Evolutionary conservation across 1,140 invertebrate species (phyloP).

Genomic region (Drosophila nebulosa): DNA sequence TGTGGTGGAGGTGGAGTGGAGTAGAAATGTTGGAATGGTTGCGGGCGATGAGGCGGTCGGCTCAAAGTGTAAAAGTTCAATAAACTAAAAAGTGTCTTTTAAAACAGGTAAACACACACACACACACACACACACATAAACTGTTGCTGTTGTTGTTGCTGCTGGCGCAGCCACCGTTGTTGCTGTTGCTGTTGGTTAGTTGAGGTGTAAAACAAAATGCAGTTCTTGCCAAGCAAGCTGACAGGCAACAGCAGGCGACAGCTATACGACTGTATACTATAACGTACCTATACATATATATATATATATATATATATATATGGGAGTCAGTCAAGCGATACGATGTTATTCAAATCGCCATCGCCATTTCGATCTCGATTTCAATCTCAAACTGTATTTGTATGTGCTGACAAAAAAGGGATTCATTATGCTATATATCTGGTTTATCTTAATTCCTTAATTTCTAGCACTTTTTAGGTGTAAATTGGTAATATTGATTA

Average conservation of each 20-base stretch:
- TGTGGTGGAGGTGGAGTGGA: not conserved
- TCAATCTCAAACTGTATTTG: not conserved
- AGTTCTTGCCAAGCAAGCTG: constrained; percentile 69
- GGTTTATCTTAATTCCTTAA: no score
- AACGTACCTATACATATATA: not conserved
- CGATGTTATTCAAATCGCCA: not conserved
- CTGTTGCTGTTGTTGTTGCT: constrained; percentile 20
- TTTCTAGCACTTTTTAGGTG: no score
- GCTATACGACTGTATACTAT: not conserved
- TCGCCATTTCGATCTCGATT: not conserved
- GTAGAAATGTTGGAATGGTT: not conserved
- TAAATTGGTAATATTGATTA: no score
- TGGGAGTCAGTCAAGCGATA: not conserved
- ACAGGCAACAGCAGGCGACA: not conserved
- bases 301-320: not conserved
- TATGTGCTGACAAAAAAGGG: not conserved
- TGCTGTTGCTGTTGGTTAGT: constrained; percentile 29
- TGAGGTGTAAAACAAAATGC: constrained; percentile 59
- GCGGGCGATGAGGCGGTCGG: constrained; percentile 17
- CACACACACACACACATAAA: not conserved
- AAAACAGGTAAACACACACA: constrained; percentile 64
- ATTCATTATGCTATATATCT: no score
- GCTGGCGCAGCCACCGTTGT: constrained; percentile 35
- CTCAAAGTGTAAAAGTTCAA: constrained; percentile 75
- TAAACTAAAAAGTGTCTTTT: constrained; percentile 76